Evolutionary conservation across 2,797 vertebrate species (phyloP).

Genomic region (Hippoglossus hippoglossus): DNA sequence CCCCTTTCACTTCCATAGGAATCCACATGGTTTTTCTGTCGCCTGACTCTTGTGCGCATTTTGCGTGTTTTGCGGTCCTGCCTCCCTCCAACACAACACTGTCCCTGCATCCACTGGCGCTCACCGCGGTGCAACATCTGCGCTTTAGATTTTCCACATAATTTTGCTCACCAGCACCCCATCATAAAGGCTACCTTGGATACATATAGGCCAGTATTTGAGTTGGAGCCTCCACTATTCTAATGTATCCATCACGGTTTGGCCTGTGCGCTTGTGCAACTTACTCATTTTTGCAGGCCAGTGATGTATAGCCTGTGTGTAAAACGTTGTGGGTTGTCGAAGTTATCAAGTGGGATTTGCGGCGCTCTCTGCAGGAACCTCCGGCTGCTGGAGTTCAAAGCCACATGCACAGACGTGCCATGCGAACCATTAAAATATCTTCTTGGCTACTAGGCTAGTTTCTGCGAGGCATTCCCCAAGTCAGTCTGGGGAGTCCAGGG

Average conservation of each 20-base stretch:
- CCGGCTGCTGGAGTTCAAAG: constrained; percentile 97
- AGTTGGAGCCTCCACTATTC: constrained; percentile 36
- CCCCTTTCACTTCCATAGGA: not conserved
- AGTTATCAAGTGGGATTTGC: constrained; percentile 99
- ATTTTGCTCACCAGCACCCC: constrained; percentile 35
- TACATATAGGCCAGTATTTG: constrained; percentile 44
- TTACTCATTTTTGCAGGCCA: constrained; percentile 66
- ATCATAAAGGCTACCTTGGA: constrained; percentile 27
- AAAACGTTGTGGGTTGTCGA: constrained; percentile 95
- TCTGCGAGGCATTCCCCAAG: constrained; percentile 90
- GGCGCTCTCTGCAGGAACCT: constrained; percentile 96
- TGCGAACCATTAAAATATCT: constrained; percentile 96
- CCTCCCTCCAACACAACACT: constrained; percentile 7
- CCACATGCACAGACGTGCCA: constrained; percentile 96
- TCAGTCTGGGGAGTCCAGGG: constrained; percentile 85
- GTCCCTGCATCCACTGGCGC: constrained; percentile 25
- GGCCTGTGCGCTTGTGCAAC: constrained; percentile 47
- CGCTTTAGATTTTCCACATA: constrained; percentile 61
- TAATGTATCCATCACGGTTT: constrained; percentile 58
- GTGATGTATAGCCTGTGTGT: constrained; percentile 84
- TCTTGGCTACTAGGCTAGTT: constrained; percentile 90
- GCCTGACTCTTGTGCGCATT: constrained; percentile 7
- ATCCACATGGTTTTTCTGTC: constrained; percentile 16
- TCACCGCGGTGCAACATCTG: constrained; percentile 61
- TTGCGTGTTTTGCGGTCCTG: constrained; percentile 12